These are phyloP conservation scores for Mamestra configurata DNA, from an alignment of 1,140 invertebrate species.

Conservation along the genomic window DNA sequence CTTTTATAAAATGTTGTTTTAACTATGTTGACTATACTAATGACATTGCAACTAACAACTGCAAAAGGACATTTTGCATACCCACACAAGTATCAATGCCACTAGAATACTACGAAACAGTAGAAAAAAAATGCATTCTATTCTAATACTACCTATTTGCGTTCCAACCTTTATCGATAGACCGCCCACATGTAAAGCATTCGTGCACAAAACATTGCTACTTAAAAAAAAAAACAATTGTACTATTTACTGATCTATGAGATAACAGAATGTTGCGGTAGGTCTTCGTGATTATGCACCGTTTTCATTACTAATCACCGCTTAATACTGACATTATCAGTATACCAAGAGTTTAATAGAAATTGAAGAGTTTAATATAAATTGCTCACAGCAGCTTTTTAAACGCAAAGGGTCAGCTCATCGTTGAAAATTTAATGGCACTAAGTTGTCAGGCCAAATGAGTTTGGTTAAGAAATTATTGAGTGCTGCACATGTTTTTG, in stretches of 20 bases:
- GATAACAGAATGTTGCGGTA: constrained; percentile 61
- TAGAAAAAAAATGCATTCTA: constrained; percentile 51
- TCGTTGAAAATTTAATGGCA: constrained; percentile 27
- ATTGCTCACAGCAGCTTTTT: constrained; percentile 36
- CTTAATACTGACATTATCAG: constrained; percentile 20
- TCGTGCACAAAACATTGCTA: constrained; percentile 19
- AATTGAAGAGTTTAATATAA: constrained; percentile 34
- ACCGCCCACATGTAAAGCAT: constrained; percentile 32
- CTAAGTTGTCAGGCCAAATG: constrained; percentile 21
- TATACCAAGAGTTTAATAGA: constrained; percentile 12
- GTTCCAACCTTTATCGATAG: constrained; percentile 47
- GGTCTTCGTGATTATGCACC: constrained; percentile 54
- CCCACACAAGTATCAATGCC: not conserved
- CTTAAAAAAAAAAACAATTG: constrained; percentile 36
- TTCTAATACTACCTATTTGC: constrained; percentile 46
- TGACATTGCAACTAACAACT: not conserved
- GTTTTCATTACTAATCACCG: constrained; percentile 50
- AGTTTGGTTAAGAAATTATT: constrained; percentile 11
- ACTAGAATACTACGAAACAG: constrained; percentile 36
- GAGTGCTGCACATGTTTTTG: not conserved
- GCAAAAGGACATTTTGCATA: not conserved
- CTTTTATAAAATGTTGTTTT: not conserved
- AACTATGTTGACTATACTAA: not conserved
- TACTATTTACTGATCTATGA: constrained; percentile 55
- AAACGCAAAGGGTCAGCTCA: constrained; percentile 22